These are phyloP conservation scores for Bostrychus sinensis DNA, from an alignment of 2,113 vertebrate genomes.

Conservation along the genomic window DNA sequence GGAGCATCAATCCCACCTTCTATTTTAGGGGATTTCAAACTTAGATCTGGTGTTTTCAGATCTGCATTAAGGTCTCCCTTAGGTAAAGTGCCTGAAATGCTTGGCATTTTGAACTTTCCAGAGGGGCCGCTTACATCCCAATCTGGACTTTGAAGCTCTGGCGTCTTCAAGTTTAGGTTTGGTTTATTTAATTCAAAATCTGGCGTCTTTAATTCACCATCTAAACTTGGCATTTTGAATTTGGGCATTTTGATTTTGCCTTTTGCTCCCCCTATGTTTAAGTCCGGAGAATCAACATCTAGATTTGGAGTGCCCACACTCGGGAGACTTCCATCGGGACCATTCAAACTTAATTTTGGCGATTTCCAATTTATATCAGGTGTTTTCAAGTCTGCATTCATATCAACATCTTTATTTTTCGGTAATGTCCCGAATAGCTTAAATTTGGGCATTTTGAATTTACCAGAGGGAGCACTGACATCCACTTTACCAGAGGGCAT, in stretches of 20 bases:
- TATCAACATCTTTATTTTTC: conserved; percentile 41
- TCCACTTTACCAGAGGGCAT: conserved; percentile 30
- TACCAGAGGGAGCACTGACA: conserved; percentile 22
- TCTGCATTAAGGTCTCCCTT: conserved; percentile 35
- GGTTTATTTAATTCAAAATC: conserved; percentile 34
- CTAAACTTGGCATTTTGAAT: conserved; percentile 41
- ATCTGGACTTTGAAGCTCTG: conserved; percentile 33
- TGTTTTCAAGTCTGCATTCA: conserved; percentile 32
- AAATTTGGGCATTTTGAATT: conserved; percentile 52
- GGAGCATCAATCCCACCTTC: conserved; percentile 42
- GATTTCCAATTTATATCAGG: conserved; percentile 47
- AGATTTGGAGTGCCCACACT: conserved; percentile 43
- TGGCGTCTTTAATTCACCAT: conserved; percentile 11
- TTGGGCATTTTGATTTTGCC: conserved; percentile 48
- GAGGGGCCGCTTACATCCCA: conserved; percentile 21
- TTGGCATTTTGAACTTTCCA: conserved; percentile 38
- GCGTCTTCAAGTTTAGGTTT: conserved; percentile 33
- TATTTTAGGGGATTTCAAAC: conserved; percentile 56
- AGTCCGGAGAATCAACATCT: conserved; percentile 43
- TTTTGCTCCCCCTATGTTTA: conserved; percentile 11
- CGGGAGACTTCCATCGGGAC: conserved; percentile 33
- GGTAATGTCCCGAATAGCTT: conserved; percentile 38
- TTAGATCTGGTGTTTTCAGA: conserved; percentile 45
- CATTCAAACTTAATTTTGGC: conserved; percentile 45
- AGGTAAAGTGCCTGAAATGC: conserved; percentile 40